phyloP scores from a whole-genome alignment of 2,113 vertebrate species.

The Eleginops maclovinus region DNA sequence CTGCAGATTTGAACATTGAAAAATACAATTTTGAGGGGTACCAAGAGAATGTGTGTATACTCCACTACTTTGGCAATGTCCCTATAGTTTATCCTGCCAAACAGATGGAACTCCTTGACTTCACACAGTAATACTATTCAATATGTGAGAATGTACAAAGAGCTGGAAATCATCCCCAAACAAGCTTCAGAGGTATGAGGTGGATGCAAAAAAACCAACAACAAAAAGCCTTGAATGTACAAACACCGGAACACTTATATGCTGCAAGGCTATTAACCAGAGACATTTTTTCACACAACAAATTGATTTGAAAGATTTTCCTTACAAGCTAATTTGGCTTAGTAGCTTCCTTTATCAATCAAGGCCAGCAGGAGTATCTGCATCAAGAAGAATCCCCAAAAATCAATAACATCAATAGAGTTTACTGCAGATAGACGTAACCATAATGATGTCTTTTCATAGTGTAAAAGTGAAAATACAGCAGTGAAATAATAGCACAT shows the following conservation, averaged over 20 bases:
- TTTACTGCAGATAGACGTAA: background rate
- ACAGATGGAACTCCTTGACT: background rate
- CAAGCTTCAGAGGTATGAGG: background rate
- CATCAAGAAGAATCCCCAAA: background rate
- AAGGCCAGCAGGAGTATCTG: background rate
- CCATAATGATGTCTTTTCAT: background rate
- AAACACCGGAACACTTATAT: background rate
- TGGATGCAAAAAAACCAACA: background rate
- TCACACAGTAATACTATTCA: background rate
- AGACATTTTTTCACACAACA: background rate
- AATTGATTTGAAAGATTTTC: background rate
- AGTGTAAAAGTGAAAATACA: background rate
- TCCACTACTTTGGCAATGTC: background rate
- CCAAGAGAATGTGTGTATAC: background rate
- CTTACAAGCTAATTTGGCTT: background rate
- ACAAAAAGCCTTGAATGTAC: background rate
- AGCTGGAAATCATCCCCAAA: background rate
- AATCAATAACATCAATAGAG: background rate
- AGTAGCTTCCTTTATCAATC: background rate
- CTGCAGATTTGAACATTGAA: background rate
- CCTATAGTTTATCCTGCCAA: background rate
- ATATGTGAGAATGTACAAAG: slow-evolving; percentile 1
- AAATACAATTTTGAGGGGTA: background rate
- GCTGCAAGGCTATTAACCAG: background rate
- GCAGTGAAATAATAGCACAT: background rate